Evolutionary conservation across 2,113 vertebrate species (phyloP), one percentile per base, ranked within the genome.

Genomic region (Manacus vitellinus): DNA sequence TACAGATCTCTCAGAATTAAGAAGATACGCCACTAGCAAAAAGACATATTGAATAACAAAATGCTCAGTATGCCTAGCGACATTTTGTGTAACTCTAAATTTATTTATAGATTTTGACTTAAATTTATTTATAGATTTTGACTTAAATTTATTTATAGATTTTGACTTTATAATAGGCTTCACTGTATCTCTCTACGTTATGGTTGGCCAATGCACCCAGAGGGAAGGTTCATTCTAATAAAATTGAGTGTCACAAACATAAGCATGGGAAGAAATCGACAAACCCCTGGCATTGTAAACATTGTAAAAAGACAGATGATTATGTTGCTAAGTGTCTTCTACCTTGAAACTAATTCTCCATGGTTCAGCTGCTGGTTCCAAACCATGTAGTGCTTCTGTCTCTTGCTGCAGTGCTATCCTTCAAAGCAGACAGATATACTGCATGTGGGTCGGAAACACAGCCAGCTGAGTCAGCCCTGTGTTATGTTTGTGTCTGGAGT

Each of bases 21-120:
- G 81, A 94, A 95, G 73, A 77, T 87, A 92, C 41, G 92, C 95
- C 96, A 97, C 51, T 47, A 98, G 95, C 88, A 96, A 97, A 96
- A 97, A 96, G 92, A 92, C 67, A 94, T 94, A 93, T 73, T 96
- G 94, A 98, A 97, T 97, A 97, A 97, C 97, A 97, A 98, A 97
- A 97, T 88, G 46, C 71, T 96, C 84, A 80, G 44, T 82, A 71
- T 91, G 58, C 80, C 65, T 76, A 76, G 59, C 66, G 79, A 88
- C 58, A 80, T 96, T 95, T 93, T 95, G 35, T 77, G 62, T 91
- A 97, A 95, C 80, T 97, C 73, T 79, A 89, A 97, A 97, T 97
- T 97, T 97, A 97, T 96, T 97, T 97, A 94, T 94, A 95, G 93
- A 94, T 92, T 97, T 95, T 93, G 92, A 95, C 65, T 97, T 79